phyloP scores from a whole-genome alignment of 2,888 invertebrate species.

The Pecten maximus region DNA sequence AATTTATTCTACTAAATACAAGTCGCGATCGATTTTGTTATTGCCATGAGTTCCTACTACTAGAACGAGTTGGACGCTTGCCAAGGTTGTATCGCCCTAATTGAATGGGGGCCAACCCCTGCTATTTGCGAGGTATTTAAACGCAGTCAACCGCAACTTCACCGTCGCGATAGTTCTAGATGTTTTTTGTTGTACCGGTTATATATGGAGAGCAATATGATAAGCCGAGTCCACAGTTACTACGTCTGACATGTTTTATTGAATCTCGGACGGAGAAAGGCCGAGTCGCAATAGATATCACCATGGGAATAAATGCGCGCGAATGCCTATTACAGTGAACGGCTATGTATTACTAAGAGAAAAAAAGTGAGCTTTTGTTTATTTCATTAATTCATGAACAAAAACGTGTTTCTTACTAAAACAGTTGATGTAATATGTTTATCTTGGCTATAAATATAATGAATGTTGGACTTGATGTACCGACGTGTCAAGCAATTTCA shows the following conservation, averaged over 20 bases:
- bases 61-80: slow-evolving; percentile 15
- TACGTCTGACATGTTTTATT: neutral
- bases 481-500: neutral
- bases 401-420: neutral
- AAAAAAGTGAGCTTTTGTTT: neutral
- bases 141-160: slow-evolving; percentile 7
- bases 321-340: neutral
- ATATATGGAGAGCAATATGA: neutral
- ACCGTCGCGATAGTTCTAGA: neutral
- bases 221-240: neutral
- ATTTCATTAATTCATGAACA: neutral
- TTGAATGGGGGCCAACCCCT: slow-evolving; percentile 35
- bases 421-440: neutral
- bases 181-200: neutral
- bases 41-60: neutral
- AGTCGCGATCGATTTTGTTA: slow-evolving; percentile 21
- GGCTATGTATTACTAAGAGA: neutral
- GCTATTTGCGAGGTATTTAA: neutral
- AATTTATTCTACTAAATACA: neutral
- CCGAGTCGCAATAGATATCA: neutral
- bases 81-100: neutral
- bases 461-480: neutral
- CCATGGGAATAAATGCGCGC: neutral
- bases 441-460: neutral
- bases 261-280: neutral